A percentile compares a stretch with the other conserved stretches of the same genome.
These are phyloP conservation scores for Mesocricetus auratus DNA, from an alignment of 2,113 vertebrate genomes.

Conservation along the genomic window DNA sequence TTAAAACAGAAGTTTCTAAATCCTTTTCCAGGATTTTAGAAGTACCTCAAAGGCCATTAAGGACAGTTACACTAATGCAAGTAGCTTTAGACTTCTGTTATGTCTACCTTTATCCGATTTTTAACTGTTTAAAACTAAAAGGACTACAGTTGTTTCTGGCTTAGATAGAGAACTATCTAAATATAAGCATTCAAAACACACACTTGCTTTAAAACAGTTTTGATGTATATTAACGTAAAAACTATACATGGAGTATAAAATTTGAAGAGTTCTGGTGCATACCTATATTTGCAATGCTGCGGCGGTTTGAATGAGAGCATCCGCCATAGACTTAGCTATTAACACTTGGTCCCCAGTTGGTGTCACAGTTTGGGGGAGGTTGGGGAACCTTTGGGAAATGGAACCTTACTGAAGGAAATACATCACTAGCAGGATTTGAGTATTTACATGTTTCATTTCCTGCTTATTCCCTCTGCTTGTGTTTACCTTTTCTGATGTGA, in stretches of 20 bases:
- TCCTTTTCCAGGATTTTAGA: neutral
- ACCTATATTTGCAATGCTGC: neutral
- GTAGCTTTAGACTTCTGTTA: neutral
- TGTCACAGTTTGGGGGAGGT: neutral
- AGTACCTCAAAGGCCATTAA: neutral
- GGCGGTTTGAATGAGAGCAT: neutral
- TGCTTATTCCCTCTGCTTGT: neutral
- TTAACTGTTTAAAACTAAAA: slow-evolving; percentile 58
- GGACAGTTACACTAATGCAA: neutral
- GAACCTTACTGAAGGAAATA: neutral
- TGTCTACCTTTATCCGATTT: slow-evolving; percentile 36
- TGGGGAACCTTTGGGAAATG: neutral
- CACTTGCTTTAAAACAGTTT: neutral
- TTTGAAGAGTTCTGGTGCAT: neutral
- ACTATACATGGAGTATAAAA: neutral
- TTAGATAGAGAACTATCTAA: neutral
- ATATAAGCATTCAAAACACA: neutral
- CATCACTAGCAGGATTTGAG: neutral
- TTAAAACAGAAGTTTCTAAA: slow-evolving; percentile 6
- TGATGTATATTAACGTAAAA: neutral
- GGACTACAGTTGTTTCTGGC: neutral
- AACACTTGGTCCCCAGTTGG: neutral
- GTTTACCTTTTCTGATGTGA: neutral
- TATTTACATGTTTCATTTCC: neutral
- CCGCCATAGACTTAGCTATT: neutral